Evolutionary conservation across 2,113 vertebrate species (phyloP).

Genomic region (Anguilla rostrata): DNA sequence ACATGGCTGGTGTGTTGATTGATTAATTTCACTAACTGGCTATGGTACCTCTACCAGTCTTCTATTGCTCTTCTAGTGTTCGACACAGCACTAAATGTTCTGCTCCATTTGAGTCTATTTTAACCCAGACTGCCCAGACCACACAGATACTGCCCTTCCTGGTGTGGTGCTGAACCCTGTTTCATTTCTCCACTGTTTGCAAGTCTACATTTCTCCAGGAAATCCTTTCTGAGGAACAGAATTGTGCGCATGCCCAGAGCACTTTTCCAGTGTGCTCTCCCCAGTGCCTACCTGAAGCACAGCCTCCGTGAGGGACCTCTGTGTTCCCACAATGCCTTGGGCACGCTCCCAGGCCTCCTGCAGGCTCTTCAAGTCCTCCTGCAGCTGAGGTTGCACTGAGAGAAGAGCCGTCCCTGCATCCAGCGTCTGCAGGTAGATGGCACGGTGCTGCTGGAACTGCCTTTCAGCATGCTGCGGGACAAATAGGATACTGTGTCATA

Average conservation of each 20-base stretch:
- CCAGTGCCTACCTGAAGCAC: constrained; percentile 63
- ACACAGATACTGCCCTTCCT: too few species aligned
- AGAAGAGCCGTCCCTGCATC: constrained; percentile 64
- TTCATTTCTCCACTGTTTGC: neutral
- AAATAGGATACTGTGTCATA: neutral
- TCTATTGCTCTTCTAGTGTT: neutral
- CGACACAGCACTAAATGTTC: neutral
- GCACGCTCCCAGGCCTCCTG: constrained; percentile 72
- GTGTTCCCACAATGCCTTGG: constrained; percentile 57
- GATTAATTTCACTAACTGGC: neutral
- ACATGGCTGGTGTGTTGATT: too few species aligned
- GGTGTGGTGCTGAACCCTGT: too few species aligned
- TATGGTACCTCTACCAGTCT: neutral
- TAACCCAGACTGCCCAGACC: too few species aligned
- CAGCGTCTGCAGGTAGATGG: constrained; percentile 62
- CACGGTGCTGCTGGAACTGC: constrained; percentile 61
- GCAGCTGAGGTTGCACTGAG: constrained; percentile 51
- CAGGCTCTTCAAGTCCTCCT: constrained; percentile 64
- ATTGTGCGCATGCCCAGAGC: neutral
- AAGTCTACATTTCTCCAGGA: neutral
- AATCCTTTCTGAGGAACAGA: too few species aligned
- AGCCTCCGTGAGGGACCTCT: constrained; percentile 49
- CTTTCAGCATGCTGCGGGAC: constrained; percentile 66
- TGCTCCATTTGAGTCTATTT: neutral
- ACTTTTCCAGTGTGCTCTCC: neutral